Percentiles rank a stretch among this genome's conserved stretches.
phyloP scores from a whole-genome alignment of 1,140 invertebrate genomes.

The Lycorma delicatula region DNA sequence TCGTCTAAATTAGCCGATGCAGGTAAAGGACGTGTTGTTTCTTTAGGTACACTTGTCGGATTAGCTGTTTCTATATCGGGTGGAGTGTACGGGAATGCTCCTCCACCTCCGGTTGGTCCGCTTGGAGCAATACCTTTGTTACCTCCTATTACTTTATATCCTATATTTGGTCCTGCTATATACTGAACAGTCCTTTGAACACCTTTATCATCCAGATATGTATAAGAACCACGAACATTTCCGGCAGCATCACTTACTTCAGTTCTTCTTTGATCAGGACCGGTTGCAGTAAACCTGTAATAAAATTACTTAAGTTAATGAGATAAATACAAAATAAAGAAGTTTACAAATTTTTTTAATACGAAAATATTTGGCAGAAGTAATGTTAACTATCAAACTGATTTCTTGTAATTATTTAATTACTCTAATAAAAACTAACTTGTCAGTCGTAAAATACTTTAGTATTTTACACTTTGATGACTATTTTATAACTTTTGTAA shows the following conservation, averaged over 20 bases:
- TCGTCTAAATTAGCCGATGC: not conserved
- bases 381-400: too few species aligned
- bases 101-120: not conserved
- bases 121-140: not conserved
- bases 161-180: slow-evolving; percentile 62
- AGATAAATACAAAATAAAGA: too few species aligned
- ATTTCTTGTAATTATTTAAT: too few species aligned
- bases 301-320: too few species aligned
- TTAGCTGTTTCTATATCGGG: slow-evolving; percentile 1
- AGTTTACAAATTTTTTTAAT: too few species aligned
- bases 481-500: too few species aligned
- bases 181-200: slow-evolving; percentile 60
- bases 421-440: too few species aligned
- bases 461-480: too few species aligned
- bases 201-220: slow-evolving; percentile 63
- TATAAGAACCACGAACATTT: slow-evolving; percentile 60
- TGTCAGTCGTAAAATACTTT: too few species aligned
- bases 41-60: not conserved
- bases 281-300: slow-evolving; percentile 52
- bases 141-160: slow-evolving; percentile 44
- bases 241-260: slow-evolving; percentile 58
- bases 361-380: too few species aligned
- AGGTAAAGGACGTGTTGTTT: not conserved
- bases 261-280: slow-evolving; percentile 58
- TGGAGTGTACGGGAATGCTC: not conserved